Conservation (phyloP, 2,113 vertebrate species). For the Fulica atra region DNA sequence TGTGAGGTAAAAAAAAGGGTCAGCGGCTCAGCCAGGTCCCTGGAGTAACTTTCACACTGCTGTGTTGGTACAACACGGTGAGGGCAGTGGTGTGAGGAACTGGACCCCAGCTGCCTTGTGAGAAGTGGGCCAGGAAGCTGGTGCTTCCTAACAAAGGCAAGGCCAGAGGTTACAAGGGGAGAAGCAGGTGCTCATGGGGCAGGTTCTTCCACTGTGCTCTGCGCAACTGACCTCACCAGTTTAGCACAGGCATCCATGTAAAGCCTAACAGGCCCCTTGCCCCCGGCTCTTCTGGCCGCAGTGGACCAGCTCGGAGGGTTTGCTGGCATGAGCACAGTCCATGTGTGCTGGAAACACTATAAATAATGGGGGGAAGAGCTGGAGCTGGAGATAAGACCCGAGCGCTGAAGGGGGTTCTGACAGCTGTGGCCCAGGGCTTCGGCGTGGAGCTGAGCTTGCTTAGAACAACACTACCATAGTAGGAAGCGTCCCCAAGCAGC, state of each 20-base stretch:
- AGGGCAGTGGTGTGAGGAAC: not conserved
- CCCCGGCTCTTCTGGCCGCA: no score
- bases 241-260: not conserved
- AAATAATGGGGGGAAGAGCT: not conserved
- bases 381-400: not conserved
- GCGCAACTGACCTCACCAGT: not conserved
- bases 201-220: not conserved
- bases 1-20: not conserved
- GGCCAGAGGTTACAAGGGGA: not conserved
- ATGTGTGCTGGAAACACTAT: not conserved
- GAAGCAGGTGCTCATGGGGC: accelerated
- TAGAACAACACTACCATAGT: constrained; percentile 19
- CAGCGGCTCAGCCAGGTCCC: not conserved
- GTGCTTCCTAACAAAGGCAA: not conserved
- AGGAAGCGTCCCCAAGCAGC: not conserved
- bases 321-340: not conserved
- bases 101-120: not conserved
- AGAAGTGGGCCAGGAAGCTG: accelerated
- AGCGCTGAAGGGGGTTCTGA: not conserved
- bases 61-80: accelerated
- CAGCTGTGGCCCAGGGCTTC: not conserved
- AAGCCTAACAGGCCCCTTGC: accelerated
- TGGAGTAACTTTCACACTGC: no score
- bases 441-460: not conserved
- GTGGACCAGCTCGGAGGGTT: accelerated